Percentiles rank a stretch among this genome's conserved stretches.
Conservation (phyloP, 2,797 vertebrate genomes). For the Cuculus canorus region DNA sequence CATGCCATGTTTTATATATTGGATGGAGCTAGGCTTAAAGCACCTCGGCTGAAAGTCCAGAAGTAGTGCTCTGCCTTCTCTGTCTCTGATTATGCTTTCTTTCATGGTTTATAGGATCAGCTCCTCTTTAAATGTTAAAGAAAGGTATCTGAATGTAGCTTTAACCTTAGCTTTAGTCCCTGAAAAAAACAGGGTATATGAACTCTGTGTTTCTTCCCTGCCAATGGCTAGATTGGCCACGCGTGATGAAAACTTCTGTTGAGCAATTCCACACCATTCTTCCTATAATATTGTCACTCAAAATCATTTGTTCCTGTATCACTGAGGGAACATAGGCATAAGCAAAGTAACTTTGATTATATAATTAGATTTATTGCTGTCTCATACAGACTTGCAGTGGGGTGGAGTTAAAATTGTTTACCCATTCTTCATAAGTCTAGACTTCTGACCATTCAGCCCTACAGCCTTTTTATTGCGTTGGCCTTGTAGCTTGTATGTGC, state of each 20-base stretch:
- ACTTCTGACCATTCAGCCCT: background rate
- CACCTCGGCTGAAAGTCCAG: background rate
- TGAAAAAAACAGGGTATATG: background rate
- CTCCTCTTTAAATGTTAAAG: background rate
- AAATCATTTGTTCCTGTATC: background rate
- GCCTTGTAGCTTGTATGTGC: background rate
- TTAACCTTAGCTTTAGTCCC: background rate
- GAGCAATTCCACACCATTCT: background rate
- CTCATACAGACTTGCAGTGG: background rate
- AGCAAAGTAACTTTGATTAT: slow-evolving; percentile 5
- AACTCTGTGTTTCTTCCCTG: background rate
- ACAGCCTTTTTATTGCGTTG: background rate
- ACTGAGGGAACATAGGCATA: background rate
- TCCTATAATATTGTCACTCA: background rate
- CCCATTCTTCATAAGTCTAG: background rate
- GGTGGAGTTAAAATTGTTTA: slow-evolving; percentile 18
- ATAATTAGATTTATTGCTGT: slow-evolving; percentile 11
- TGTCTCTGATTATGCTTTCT: background rate
- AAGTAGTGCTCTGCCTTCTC: background rate
- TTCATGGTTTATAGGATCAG: background rate
- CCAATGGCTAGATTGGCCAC: background rate
- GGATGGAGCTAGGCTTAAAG: background rate
- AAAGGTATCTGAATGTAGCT: background rate
- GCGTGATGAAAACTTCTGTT: background rate
- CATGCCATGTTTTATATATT: background rate